Base-by-base conservation (phyloP, 2,888 invertebrate genomes). In the Hydroisotoma schaefferi region DNA sequence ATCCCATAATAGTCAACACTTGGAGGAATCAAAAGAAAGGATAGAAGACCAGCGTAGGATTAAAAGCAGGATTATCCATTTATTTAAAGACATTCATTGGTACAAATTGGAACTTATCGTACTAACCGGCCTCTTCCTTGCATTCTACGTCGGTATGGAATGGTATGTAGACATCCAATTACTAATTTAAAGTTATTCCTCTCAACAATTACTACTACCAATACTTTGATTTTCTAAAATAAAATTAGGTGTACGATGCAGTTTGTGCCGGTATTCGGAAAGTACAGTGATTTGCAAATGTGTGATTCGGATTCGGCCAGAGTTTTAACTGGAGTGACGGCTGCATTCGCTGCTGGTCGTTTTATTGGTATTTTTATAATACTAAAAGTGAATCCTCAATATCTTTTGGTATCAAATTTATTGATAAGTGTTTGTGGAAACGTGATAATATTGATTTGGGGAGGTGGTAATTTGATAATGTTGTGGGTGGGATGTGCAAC, bases 241-340 rank as follows among this genome's bases (percentile, higher is more conserved):
- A 63, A 68, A 51, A n/a, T n/a, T n/a, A 55, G 62, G 12, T 51
- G 55, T 23, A 65, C 60, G 1, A 46, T 67, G 49, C 62, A 64
- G 33, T 55, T 69, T 15, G 44, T 69, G 10, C 67, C 69, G 1
- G 65, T 62, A n/a, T 69, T 67, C 53, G 62, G 67, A 20, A 64
- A 69, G 43, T 63, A 63, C 10, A 54, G 57, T 37, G 64, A 59
- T 28, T 37, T 67, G 1, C 18, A 55, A 15, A 47, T 69, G 20
- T 55, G 62, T 0, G 62, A 64, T 27, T 62, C 57, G 1, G 51
- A 55, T 4, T 51, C 67, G 1, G 69, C 69, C 23, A 33, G 54
- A 6, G 53, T 65, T 18, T 33, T 67, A n/a, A 51, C 64, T 3
- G 66, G 61, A 10, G 23, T 69, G 2, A 64, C 69, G 1, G 61